Evolutionary conservation across 2,113 vertebrate species (phyloP).

Genomic region (Leptobrachium leishanense): DNA sequence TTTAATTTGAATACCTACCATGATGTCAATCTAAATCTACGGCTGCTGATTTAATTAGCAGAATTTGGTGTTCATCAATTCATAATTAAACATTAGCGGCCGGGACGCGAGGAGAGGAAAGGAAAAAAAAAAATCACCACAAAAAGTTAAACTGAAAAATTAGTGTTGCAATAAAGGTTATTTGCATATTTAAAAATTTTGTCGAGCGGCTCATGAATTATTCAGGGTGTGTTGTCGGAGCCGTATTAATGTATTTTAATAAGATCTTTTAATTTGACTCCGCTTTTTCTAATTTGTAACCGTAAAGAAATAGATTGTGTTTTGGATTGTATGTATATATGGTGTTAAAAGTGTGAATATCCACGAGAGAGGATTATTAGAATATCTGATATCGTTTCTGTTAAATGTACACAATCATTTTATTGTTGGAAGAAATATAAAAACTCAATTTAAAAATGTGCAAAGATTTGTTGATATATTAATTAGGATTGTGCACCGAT

Average conservation of each 20-base stretch:
- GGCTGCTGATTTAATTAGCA: slow-evolving; percentile 66
- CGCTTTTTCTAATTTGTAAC: slow-evolving; percentile 19
- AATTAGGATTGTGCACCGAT: too few species aligned
- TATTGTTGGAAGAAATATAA: too few species aligned
- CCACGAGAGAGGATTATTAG: too few species aligned
- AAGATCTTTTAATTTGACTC: slow-evolving; percentile 58
- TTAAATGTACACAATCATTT: too few species aligned
- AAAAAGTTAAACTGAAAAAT: slow-evolving; percentile 52
- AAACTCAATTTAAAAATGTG: too few species aligned
- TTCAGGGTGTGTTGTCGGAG: slow-evolving; percentile 53
- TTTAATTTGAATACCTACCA: slow-evolving; percentile 58
- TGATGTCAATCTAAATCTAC: slow-evolving; percentile 60
- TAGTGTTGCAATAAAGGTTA: slow-evolving; percentile 52
- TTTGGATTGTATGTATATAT: neutral
- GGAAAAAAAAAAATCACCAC: slow-evolving; percentile 33
- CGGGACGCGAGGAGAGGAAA: slow-evolving; percentile 35
- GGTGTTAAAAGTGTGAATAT: neutral
- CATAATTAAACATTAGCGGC: slow-evolving; percentile 58
- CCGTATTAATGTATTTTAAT: slow-evolving; percentile 62
- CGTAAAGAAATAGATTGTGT: neutral
- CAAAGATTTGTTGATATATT: too few species aligned
- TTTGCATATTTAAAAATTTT: slow-evolving; percentile 55
- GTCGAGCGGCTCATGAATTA: slow-evolving; percentile 60
- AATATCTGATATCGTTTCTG: too few species aligned
- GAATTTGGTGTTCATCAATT: slow-evolving; percentile 60